Conservation (phyloP, 1,140 invertebrate species). For the Drosophila sechellia region DNA sequence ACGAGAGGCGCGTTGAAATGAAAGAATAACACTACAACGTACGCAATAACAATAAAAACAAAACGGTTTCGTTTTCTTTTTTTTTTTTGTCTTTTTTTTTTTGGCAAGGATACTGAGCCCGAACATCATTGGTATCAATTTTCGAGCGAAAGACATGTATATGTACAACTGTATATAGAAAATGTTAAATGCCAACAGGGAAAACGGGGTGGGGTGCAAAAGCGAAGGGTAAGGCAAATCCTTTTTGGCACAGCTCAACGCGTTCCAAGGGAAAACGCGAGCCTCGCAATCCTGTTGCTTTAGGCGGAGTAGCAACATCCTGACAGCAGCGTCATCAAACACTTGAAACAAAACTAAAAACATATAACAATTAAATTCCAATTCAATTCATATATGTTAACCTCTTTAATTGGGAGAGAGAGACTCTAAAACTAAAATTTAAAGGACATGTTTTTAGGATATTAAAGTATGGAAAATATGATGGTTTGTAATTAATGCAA, state of each 20-base stretch:
- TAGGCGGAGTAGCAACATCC: slow-evolving; percentile 49
- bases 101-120: slow-evolving; percentile 4
- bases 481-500: no score
- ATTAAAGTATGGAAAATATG: no score
- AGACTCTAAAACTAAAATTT: no score
- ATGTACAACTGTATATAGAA: slow-evolving; percentile 2
- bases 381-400: no score
- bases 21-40: slow-evolving; percentile 71
- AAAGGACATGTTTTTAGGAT: no score
- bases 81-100: background rate
- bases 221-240: slow-evolving; percentile 42
- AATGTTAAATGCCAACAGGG: slow-evolving; percentile 33
- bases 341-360: background rate
- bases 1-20: slow-evolving; percentile 68
- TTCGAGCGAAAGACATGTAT: slow-evolving; percentile 9
- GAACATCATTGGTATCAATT: slow-evolving; percentile 49
- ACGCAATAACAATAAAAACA: slow-evolving; percentile 51
- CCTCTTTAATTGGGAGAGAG: no score
- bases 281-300: slow-evolving; percentile 69
- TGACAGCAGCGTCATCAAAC: slow-evolving; percentile 11
- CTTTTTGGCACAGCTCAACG: slow-evolving; percentile 76
- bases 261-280: slow-evolving; percentile 45
- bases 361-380: no score
- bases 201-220: no score
- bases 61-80: slow-evolving; percentile 26